Evolutionary conservation across 2,888 invertebrate species (phyloP).

Genomic region (Amblyjoppa proteus): DNA sequence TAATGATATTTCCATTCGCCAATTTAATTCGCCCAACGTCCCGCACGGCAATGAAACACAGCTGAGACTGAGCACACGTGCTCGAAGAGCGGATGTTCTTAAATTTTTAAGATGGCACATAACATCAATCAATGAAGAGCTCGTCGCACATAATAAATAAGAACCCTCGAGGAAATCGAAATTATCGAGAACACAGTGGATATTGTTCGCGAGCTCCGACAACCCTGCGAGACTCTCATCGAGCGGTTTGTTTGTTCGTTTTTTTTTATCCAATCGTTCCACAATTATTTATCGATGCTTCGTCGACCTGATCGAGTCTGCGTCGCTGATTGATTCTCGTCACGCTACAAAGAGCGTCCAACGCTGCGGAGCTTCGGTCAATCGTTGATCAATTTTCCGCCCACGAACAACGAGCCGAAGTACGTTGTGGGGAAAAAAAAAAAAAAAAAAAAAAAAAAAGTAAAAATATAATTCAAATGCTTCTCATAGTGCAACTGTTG

Average conservation of each 20-base stretch:
- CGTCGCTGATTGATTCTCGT: conserved; percentile 25
- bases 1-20: too few relatives aligned
- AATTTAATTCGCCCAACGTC: too few relatives aligned
- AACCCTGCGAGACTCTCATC: conserved; percentile 41
- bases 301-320: conserved; percentile 41
- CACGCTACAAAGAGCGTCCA: conserved; percentile 7
- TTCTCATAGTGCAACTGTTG: conserved; percentile 27
- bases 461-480: conserved; percentile 34
- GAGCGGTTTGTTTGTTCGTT: not conserved
- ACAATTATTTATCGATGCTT: conserved; percentile 55
- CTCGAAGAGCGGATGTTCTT: too few relatives aligned
- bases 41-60: too few relatives aligned
- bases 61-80: too few relatives aligned
- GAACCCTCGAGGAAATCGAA: not conserved
- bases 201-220: not conserved
- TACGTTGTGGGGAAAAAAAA: not conserved
- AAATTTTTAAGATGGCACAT: too few relatives aligned
- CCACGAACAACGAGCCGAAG: not conserved
- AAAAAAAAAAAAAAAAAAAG: not conserved
- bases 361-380: conserved; percentile 1
- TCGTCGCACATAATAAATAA: too few relatives aligned
- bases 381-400: conserved; percentile 28
- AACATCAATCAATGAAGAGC: too few relatives aligned
- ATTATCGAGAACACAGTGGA: not conserved
- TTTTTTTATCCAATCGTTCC: conserved; percentile 32